These are phyloP conservation scores for Chloebia gouldiae DNA, from an alignment of 2,113 vertebrate species.

Conservation along the genomic window DNA sequence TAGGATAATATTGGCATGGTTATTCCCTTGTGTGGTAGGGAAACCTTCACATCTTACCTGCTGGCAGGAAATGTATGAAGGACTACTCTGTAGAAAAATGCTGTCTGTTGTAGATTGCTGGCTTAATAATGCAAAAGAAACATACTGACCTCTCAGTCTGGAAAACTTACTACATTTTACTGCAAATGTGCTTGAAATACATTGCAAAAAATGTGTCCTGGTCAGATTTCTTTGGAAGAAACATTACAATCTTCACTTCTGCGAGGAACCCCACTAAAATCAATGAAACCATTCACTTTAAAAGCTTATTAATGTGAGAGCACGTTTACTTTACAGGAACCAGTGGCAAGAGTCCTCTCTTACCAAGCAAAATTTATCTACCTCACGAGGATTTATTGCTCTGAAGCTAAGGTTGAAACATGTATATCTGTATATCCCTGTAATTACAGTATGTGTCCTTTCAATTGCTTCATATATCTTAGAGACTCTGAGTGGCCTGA, in stretches of 20 bases:
- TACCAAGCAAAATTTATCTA: constrained; percentile 29
- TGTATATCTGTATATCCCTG: constrained; percentile 47
- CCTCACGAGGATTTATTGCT: constrained; percentile 22
- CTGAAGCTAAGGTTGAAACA: constrained; percentile 21
- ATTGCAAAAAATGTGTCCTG: background rate
- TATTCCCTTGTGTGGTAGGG: background rate
- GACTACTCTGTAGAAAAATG: background rate
- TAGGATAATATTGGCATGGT: background rate
- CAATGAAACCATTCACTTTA: constrained; percentile 28
- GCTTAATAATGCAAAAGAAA: constrained; percentile 21
- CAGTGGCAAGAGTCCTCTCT: background rate
- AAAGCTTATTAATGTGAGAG: constrained; percentile 33
- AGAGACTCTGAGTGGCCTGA: background rate
- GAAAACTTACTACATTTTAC: constrained; percentile 7
- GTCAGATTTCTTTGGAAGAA: constrained; percentile 16
- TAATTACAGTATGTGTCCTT: constrained; percentile 51
- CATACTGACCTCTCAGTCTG: background rate
- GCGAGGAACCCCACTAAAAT: background rate
- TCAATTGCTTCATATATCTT: constrained; percentile 52
- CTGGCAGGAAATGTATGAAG: background rate
- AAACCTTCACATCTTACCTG: background rate
- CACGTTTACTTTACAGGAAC: constrained; percentile 29
- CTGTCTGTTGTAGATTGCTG: background rate
- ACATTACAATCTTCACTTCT: background rate
- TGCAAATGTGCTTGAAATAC: background rate